Percentiles rank a stretch among this genome's conserved stretches.
phyloP scores from a whole-genome alignment of 2,797 vertebrate genomes.

The Pipistrellus pygmaeus region DNA sequence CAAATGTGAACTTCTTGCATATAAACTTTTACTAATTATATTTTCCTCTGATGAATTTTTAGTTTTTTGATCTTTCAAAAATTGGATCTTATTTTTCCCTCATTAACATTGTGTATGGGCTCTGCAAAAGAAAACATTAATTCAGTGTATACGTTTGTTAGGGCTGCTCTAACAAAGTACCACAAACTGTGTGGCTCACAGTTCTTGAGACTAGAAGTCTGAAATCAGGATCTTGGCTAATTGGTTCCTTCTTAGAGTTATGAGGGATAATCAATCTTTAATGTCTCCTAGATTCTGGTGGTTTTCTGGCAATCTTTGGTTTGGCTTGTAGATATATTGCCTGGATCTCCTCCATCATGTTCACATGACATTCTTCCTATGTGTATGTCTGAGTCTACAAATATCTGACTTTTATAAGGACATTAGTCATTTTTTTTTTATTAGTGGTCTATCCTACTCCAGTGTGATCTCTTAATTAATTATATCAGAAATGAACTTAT shows the following conservation, averaged over 20 bases:
- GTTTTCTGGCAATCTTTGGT: not conserved
- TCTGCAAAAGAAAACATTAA: not conserved
- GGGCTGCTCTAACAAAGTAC: not conserved
- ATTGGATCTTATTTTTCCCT: not conserved
- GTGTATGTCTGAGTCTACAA: not conserved
- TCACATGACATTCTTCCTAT: not conserved
- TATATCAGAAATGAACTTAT: not conserved
- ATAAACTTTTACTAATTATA: not conserved
- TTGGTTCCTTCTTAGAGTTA: not conserved
- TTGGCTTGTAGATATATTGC: not conserved
- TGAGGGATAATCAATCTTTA: not conserved
- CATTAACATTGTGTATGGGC: not conserved
- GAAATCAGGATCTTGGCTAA: not conserved
- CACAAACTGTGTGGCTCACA: not conserved
- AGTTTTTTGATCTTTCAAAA: not conserved
- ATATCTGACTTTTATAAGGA: not conserved
- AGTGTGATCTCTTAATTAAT: not conserved
- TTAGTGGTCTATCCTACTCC: not conserved
- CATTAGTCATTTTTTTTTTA: not conserved
- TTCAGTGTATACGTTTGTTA: not conserved
- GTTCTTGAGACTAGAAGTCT: not conserved
- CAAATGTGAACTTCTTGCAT: not conserved
- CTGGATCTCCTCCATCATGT: not conserved
- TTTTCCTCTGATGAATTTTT: not conserved
- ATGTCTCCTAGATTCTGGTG: not conserved